A percentile compares a stretch with the other conserved stretches of the same genome.
Conservation (phyloP, 2,797 vertebrate genomes). For the Melopsittacus undulatus region DNA sequence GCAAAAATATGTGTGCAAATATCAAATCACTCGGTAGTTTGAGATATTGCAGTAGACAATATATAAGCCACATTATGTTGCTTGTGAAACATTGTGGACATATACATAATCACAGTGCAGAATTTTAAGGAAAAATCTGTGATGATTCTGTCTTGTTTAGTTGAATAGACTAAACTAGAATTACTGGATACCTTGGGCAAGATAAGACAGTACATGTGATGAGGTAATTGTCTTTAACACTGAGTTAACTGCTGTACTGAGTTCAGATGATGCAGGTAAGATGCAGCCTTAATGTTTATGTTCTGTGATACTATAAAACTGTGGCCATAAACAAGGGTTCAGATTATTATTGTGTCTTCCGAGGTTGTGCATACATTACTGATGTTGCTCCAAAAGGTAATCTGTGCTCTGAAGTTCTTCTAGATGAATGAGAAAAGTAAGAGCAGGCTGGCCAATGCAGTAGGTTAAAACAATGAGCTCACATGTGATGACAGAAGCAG, state of each 20-base stretch:
- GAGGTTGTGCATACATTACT: neutral
- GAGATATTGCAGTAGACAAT: neutral
- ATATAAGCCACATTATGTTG: neutral
- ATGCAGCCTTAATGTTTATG: neutral
- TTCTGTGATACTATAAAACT: neutral
- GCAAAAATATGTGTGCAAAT: neutral
- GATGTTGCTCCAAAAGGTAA: neutral
- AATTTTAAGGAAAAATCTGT: neutral
- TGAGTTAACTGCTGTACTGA: neutral
- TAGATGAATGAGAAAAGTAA: neutral
- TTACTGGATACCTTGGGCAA: neutral
- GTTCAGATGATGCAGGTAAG: neutral
- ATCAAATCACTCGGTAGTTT: neutral
- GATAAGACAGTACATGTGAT: neutral
- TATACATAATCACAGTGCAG: neutral
- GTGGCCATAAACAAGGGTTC: neutral
- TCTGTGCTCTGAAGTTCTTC: neutral
- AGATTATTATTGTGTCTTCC: neutral
- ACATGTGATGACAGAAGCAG: neutral
- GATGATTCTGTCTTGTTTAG: neutral
- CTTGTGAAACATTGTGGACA: neutral
- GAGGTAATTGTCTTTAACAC: neutral
- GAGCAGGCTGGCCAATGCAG: neutral
- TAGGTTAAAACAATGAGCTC: neutral
- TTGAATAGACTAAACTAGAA: neutral